These are phyloP conservation scores for Uromys caudimaculatus DNA, from an alignment of 2,797 vertebrate genomes.

Conservation along the genomic window DNA sequence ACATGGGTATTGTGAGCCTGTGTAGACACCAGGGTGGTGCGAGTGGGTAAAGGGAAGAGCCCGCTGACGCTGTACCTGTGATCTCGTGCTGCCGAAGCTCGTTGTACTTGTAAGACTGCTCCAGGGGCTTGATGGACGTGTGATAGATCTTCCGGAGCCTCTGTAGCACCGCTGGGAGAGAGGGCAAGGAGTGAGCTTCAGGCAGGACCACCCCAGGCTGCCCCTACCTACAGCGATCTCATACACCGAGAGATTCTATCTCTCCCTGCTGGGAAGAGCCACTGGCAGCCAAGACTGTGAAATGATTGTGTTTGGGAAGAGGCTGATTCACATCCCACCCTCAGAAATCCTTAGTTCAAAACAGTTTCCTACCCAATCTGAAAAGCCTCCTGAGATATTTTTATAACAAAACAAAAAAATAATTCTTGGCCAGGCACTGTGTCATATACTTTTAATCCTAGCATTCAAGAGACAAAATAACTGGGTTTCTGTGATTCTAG, in stretches of 20 bases:
- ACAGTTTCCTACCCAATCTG: not conserved
- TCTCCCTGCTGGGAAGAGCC: not conserved
- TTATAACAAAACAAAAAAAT: not conserved
- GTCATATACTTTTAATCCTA: not conserved
- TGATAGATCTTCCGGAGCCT: conserved; percentile 97
- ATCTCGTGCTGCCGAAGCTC: conserved; percentile 98
- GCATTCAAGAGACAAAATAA: not conserved
- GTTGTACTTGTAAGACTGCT: conserved; percentile 98
- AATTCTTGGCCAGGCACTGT: not conserved
- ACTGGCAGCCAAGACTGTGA: not conserved
- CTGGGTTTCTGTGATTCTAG: not conserved
- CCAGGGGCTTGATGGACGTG: conserved; percentile 96
- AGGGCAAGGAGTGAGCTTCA: not conserved
- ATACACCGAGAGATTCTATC: not conserved
- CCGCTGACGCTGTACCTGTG: conserved; percentile 90
- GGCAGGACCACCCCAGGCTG: not conserved
- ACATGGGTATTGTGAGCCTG: not conserved
- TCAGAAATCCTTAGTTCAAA: conserved; percentile 10
- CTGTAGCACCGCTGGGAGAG: conserved; percentile 91
- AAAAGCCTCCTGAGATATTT: not conserved
- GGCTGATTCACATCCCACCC: not conserved
- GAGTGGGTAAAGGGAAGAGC: not conserved
- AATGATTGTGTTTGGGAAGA: not conserved
- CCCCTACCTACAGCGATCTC: not conserved
- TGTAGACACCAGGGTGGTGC: not conserved